Conservation (phyloP, 2,113 vertebrate genomes). For the Myrmecophaga tridactyla region DNA sequence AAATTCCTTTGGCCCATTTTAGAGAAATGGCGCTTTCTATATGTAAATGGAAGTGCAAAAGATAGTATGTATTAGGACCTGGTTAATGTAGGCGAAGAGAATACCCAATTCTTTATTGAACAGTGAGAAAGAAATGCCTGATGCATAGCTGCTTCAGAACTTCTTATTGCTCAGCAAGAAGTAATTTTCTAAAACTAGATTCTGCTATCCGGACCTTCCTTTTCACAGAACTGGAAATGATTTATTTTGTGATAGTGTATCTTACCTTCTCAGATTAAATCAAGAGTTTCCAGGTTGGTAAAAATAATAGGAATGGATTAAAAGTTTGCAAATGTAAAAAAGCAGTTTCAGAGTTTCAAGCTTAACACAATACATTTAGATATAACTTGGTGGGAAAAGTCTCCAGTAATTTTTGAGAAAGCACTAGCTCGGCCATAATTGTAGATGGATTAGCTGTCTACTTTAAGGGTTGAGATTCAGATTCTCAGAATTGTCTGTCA, state of each 20-base stretch:
- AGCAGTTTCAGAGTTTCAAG: not conserved
- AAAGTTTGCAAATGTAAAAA: not conserved
- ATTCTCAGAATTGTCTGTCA: not conserved
- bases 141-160: not conserved
- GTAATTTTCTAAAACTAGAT: not conserved
- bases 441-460: not conserved
- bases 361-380: not conserved
- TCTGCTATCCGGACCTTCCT: not conserved
- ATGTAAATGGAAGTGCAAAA: not conserved
- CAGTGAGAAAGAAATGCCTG: not conserved
- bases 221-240: not conserved
- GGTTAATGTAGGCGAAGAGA: not conserved
- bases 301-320: not conserved
- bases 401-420: not conserved
- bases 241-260: not conserved
- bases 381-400: not conserved
- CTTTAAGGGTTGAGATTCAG: not conserved
- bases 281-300: not conserved
- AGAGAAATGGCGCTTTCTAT: not conserved
- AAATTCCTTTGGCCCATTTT: not conserved
- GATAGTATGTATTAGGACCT: not conserved
- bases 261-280: not conserved
- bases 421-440: rapidly evolving
- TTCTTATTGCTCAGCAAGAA: not conserved
- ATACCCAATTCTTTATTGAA: not conserved